Conservation (phyloP, 2,797 vertebrate species). For the Mormyrus hasselquistii region DNA sequence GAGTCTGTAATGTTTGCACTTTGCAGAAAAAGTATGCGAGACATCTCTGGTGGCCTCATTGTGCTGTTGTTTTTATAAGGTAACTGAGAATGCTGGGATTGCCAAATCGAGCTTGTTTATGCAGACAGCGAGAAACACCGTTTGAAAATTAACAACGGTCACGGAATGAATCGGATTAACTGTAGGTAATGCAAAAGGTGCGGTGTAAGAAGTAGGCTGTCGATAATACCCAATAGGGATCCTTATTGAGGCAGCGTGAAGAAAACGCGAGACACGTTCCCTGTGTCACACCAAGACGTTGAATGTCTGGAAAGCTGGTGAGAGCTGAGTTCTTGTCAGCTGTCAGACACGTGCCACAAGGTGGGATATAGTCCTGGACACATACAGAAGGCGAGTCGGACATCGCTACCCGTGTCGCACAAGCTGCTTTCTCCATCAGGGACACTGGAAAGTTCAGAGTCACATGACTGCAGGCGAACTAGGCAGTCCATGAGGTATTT, state of each 20-base stretch:
- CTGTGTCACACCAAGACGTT: not conserved
- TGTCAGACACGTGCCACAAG: not conserved
- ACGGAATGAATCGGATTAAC: not conserved
- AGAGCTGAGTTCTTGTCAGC: not conserved
- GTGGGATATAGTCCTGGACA: not conserved
- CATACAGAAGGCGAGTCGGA: not conserved
- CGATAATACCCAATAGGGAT: not conserved
- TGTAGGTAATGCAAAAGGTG: not conserved
- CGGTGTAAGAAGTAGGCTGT: not conserved
- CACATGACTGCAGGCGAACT: not conserved
- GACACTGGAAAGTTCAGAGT: not conserved
- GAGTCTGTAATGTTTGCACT: not conserved
- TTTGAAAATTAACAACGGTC: not conserved
- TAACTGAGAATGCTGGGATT: not conserved
- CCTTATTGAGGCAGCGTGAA: not conserved
- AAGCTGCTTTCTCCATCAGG: not conserved
- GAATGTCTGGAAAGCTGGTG: not conserved
- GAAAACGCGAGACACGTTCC: not conserved
- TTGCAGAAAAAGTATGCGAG: not conserved
- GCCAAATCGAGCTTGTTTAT: not conserved
- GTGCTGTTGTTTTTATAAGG: not conserved
- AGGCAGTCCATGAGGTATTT: not conserved
- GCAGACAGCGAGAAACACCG: not conserved
- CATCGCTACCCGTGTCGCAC: not conserved
- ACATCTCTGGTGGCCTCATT: not conserved